Evolutionary conservation across 2,888 invertebrate genomes (phyloP), one percentile per base, ranked within the genome.

Genomic region (Drosophila parthenogenetica): DNA sequence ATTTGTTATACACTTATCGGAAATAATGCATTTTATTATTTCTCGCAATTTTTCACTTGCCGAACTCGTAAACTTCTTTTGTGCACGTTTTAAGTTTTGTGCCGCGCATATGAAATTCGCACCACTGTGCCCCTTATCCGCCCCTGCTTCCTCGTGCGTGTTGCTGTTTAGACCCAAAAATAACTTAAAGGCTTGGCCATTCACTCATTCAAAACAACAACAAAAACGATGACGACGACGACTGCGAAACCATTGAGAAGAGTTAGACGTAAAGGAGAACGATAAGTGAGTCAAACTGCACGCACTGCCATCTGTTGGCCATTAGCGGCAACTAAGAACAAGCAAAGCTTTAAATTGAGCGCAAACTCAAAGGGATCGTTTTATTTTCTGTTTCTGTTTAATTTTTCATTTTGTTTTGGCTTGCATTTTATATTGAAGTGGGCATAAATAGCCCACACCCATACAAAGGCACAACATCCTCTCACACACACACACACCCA

Each of bases 261-360:
- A 77, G 58, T 76, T 73, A 77, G 73, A 61, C 17, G 48, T 46
- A 46, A 53, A 49, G 43, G 46, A 55, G 58, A 61, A 49, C 54
- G 48, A 64, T 55, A 59, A 68, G 48, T 64, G 77, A 60, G 59
- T 60, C 49, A 67, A 53, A 8, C 48, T 14, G 37, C 39, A 50
- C 22, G 46, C 64, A 70, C 59, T 53, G 82, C 83, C 83, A 85
- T 84, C 83, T 84, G 86, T 75, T 77, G 83, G 82, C 16, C 76
- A 71, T 69, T 72, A 65, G 73, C 65, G 43, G 67, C 48, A 83
- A 68, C 70, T 66, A 53, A 42, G 49, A 66, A 50, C 32, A 55
- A 65, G 49, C 46, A 37, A 70, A 80, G 76, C 79, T 81, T 79
- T 69, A 45, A 39, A 22, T 25, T 50, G 57, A 70, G 60, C 61